These are phyloP conservation scores for Bacillus rossius DNA, from an alignment of 1,140 invertebrate genomes.

Conservation along the genomic window DNA sequence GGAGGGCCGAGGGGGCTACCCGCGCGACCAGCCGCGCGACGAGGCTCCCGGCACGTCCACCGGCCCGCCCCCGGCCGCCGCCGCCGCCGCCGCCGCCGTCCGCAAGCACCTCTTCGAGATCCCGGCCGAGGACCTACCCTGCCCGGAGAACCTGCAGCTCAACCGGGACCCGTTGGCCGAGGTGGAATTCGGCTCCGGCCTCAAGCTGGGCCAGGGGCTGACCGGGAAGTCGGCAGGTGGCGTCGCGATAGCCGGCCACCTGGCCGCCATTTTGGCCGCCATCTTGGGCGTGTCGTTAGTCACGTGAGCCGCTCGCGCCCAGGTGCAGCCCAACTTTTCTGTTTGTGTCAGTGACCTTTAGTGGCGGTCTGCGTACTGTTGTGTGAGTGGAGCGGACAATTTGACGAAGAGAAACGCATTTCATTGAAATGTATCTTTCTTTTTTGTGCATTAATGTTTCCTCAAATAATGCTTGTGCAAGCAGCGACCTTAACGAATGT, in stretches of 20 bases:
- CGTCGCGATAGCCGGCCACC: not conserved
- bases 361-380: too few species aligned
- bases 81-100: conserved; percentile 31
- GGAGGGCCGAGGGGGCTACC: conserved; percentile 26
- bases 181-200: not conserved
- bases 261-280: not conserved
- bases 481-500: too few species aligned
- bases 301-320: conserved; percentile 3
- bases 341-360: too few species aligned
- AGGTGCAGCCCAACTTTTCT: not conserved
- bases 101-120: conserved; percentile 51
- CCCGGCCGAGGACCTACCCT: conserved; percentile 57
- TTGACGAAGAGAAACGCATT: too few species aligned
- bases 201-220: not conserved
- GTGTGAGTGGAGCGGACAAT: too few species aligned
- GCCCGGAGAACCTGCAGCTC: conserved; percentile 49
- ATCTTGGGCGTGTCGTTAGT: not conserved
- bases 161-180: not conserved
- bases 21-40: conserved; percentile 30
- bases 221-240: not conserved
- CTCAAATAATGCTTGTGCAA: too few species aligned
- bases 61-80: conserved; percentile 6
- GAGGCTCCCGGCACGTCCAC: not conserved
- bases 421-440: too few species aligned
- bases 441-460: too few species aligned